phyloP scores from a whole-genome alignment of 2,113 vertebrate species.

The Odobenus rosmarus region DNA sequence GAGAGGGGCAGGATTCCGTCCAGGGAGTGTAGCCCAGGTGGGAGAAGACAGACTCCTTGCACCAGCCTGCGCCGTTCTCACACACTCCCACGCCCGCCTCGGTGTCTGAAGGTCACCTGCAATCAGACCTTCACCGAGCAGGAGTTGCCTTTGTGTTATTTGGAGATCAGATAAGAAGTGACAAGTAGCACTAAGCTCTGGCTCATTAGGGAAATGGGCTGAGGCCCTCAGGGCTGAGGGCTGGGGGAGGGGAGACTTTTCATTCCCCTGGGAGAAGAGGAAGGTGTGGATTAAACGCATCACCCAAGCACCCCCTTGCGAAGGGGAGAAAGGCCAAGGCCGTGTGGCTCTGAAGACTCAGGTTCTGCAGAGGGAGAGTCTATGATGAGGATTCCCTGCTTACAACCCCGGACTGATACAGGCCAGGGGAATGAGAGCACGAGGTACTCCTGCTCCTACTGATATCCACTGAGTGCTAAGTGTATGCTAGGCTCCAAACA shows the following conservation, averaged over 20 bases:
- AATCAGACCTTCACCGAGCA: conserved; percentile 77
- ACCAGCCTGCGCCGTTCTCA: conserved; percentile 69
- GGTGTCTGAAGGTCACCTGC: conserved; percentile 81
- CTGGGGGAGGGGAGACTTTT: conserved; percentile 30
- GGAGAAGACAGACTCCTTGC: conserved; percentile 45
- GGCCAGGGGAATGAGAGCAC: not conserved
- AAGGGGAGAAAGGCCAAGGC: not conserved
- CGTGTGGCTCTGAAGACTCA: not conserved
- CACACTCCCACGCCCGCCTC: conserved; percentile 62
- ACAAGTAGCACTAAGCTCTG: conserved; percentile 81
- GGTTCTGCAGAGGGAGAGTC: not conserved
- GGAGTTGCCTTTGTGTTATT: conserved; percentile 83
- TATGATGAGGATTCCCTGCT: not conserved
- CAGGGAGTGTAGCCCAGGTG: not conserved
- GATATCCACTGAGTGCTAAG: not conserved
- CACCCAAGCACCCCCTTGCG: not conserved
- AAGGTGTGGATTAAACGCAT: not conserved
- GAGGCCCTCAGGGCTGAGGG: conserved; percentile 67
- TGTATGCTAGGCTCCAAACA: accelerated
- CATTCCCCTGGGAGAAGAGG: conserved; percentile 65
- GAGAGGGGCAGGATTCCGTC: not conserved
- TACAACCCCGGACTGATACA: not conserved
- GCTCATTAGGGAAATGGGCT: conserved; percentile 74
- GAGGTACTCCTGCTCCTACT: accelerated
- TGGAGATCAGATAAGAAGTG: conserved; percentile 85